These are phyloP conservation scores for Trichonephila clavipes DNA, from an alignment of 1,140 invertebrate genomes.

Conservation along the genomic window DNA sequence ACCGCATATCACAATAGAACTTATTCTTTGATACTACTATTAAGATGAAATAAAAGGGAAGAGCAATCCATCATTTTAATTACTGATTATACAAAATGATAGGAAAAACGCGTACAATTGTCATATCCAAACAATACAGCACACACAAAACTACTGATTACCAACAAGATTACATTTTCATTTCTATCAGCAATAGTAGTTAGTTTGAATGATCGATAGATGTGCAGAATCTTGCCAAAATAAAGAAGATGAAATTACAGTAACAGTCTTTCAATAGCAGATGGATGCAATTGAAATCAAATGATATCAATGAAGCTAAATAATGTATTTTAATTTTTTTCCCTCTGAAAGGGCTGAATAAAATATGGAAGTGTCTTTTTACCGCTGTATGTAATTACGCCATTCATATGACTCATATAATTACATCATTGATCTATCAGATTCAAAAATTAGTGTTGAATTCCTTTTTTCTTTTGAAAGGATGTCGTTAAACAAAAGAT, in stretches of 20 bases:
- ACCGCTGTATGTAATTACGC: neutral
- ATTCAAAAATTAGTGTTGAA: neutral
- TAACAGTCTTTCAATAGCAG: constrained; percentile 15
- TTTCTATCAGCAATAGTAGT: neutral
- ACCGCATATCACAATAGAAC: neutral
- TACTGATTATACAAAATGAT: neutral
- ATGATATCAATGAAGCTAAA: neutral
- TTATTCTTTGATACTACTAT: neutral
- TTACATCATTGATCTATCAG: neutral
- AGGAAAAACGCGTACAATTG: neutral
- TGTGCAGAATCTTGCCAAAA: constrained; percentile 15
- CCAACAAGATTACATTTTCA: neutral
- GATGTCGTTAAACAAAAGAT: too few relatives aligned
- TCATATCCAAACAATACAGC: neutral
- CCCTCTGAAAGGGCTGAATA: neutral
- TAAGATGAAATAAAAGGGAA: neutral
- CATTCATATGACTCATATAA: neutral
- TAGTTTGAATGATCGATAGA: neutral
- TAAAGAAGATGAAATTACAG: neutral
- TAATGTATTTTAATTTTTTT: neutral
- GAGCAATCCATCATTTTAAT: neutral
- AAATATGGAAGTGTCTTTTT: neutral
- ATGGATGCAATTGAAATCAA: constrained; percentile 10
- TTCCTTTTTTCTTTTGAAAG: too few relatives aligned
- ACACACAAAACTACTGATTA: neutral